Evolutionary conservation across 1,140 invertebrate genomes (phyloP).

Genomic region (Brachionus plicatilis): DNA sequence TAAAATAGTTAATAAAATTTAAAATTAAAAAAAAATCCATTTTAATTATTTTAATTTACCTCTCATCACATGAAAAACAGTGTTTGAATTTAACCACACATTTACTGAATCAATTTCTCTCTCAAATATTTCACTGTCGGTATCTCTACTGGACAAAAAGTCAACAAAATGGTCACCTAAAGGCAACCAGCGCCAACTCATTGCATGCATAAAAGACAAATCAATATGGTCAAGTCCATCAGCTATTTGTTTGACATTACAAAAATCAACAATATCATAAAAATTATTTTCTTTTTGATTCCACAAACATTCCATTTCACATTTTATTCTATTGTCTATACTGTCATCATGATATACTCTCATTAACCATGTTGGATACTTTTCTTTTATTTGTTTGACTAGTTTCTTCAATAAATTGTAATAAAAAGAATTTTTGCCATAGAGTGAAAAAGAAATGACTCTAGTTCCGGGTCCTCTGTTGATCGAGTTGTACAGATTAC

Average conservation of each 20-base stretch:
- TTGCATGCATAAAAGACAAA: slow-evolving; percentile 14
- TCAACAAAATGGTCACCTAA: slow-evolving; percentile 26
- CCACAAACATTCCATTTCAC: neutral
- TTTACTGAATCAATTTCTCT: slow-evolving; percentile 24
- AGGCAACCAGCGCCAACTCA: slow-evolving; percentile 29
- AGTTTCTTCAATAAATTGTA: neutral
- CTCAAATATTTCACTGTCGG: neutral
- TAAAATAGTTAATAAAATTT: too few species aligned
- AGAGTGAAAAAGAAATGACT: slow-evolving; percentile 2
- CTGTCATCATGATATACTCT: slow-evolving; percentile 12
- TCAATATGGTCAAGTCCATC: neutral
- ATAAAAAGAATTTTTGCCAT: neutral
- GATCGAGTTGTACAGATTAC: slow-evolving; percentile 24
- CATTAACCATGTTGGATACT: slow-evolving; percentile 12
- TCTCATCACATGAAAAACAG: slow-evolving; percentile 20
- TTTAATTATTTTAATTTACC: neutral
- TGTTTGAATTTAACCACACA: slow-evolving; percentile 10
- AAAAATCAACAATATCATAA: slow-evolving; percentile 31
- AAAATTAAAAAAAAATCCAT: neutral
- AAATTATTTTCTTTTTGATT: neutral
- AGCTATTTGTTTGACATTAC: slow-evolving; percentile 13
- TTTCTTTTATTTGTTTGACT: slow-evolving; percentile 12
- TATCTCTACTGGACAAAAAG: neutral
- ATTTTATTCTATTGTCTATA: neutral
- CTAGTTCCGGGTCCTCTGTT: neutral